A percentile compares a stretch with the other conserved stretches of the same genome.
These are phyloP conservation scores for Collichthys lucidus DNA, from an alignment of 2,113 vertebrate species.

Conservation along the genomic window DNA sequence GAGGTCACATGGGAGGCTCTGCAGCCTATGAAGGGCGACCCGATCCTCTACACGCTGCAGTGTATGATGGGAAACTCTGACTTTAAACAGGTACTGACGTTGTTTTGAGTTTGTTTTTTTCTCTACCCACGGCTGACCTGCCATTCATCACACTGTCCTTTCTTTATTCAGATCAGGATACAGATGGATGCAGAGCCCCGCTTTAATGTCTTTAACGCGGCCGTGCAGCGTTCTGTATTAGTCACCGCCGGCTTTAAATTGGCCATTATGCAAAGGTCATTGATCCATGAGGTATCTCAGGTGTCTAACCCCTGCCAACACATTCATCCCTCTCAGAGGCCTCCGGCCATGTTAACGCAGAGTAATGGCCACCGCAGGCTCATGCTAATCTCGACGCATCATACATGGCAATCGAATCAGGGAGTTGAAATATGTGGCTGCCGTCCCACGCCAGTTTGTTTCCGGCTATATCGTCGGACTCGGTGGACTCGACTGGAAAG, in stretches of 20 bases:
- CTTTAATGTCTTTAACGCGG: slow-evolving; percentile 30
- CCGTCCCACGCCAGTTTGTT: slow-evolving; percentile 17
- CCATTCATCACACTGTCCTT: slow-evolving; percentile 40
- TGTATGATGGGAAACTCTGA: slow-evolving; percentile 95
- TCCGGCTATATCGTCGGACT: slow-evolving; percentile 12
- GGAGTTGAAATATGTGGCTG: slow-evolving; percentile 44
- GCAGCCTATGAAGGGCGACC: slow-evolving; percentile 94
- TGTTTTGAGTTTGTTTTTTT: not conserved
- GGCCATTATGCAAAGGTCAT: slow-evolving; percentile 73
- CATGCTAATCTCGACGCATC: slow-evolving; percentile 63
- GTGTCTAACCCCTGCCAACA: slow-evolving; percentile 43
- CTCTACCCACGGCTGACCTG: slow-evolving; percentile 26
- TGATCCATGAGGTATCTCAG: slow-evolving; percentile 58
- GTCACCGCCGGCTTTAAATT: slow-evolving; percentile 61
- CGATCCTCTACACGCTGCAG: slow-evolving; percentile 94
- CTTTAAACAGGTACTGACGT: slow-evolving; percentile 92
- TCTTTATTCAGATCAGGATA: slow-evolving; percentile 33
- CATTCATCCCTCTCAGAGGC: slow-evolving; percentile 54
- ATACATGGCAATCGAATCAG: slow-evolving; percentile 53
- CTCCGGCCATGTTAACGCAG: slow-evolving; percentile 56
- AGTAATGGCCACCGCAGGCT: slow-evolving; percentile 56
- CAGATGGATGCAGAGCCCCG: slow-evolving; percentile 47
- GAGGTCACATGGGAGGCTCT: slow-evolving; percentile 94
- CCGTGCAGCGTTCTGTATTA: slow-evolving; percentile 12
- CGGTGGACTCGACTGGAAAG: not conserved